Base-by-base conservation (phyloP, 1,140 invertebrate genomes). In the Melitaea cinxia region DNA sequence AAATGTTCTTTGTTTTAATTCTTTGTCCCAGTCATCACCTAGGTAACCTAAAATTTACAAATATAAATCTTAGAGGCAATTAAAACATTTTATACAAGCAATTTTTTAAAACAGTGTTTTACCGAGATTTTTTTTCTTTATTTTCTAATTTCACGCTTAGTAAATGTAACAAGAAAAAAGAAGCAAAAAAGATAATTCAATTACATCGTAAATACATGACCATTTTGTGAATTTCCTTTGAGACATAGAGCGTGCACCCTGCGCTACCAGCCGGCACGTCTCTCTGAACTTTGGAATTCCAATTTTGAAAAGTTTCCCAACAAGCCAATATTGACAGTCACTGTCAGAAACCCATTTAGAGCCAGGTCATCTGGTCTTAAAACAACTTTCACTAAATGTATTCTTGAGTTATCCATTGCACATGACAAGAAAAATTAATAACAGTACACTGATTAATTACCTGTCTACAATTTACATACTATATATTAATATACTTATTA, bases 251-350 rank as follows among this genome's bases (percentile, higher is more conserved):
- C 84, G 85, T 83, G 76, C 76, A 77, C 71, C 73, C 70, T 66
- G 70, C 70, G 70, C 73, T 65, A 72, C 87, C 82, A 77, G 75
- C 80, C 82, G 83, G 78, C 87, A 87, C 85, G 87, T 89, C 75
- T 76, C 77, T 76, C 76, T 75, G 65, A 87, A 90, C 84, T 89
- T 85, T 63, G 85, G 85, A 90, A 90, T 90, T 90, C 83, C 88
- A 90, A 90, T 90, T 90, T 88, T 88, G 88, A 88, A 88, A 90
- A 90, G 78, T 90, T 90, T 88, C 79, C 76, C 81, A 85, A 85
- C 80, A 80, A 88, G 77, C 74, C 78, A 73, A 80, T 83, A 88
- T 89, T 89, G 84, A 88, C 85, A 87, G 81, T 73, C 73, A 78
- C 74, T 82, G 82, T 85, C 84, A 85, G 78, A 84, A 76, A 80